These are phyloP conservation scores for Oryzias woworae DNA, from an alignment of 2,113 vertebrate species.

Conservation along the genomic window DNA sequence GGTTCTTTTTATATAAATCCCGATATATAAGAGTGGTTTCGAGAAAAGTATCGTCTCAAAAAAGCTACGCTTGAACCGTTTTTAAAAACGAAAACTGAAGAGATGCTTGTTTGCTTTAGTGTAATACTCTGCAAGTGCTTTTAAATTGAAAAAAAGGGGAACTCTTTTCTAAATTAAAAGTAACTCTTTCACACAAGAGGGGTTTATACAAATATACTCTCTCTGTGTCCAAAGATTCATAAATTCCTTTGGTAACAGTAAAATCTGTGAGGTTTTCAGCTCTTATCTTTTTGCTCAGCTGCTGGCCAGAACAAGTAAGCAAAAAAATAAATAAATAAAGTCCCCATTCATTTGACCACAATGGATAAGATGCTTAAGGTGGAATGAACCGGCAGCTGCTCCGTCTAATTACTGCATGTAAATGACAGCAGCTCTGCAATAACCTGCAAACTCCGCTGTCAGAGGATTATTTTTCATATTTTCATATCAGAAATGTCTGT, in stretches of 20 bases:
- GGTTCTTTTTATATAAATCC: constrained; percentile 21
- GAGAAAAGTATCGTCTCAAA: constrained; percentile 1
- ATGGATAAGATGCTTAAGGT: constrained; percentile 54
- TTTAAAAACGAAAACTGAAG: constrained; percentile 1
- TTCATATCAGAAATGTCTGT: constrained; percentile 69
- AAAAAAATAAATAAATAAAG: constrained; percentile 17
- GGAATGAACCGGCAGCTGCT: constrained; percentile 68
- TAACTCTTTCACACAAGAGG: too few relatives aligned
- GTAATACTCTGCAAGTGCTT: not conserved
- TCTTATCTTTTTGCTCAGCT: too few relatives aligned
- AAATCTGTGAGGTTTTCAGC: too few relatives aligned
- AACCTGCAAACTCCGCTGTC: constrained; percentile 58
- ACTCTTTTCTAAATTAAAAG: too few relatives aligned
- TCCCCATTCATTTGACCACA: constrained; percentile 46
- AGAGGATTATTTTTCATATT: constrained; percentile 77
- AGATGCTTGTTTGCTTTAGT: too few relatives aligned
- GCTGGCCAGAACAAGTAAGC: not conserved
- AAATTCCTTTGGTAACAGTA: too few relatives aligned
- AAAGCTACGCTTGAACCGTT: constrained; percentile 11
- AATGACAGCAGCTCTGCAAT: constrained; percentile 65
- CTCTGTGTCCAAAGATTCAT: too few relatives aligned
- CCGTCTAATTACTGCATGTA: constrained; percentile 74
- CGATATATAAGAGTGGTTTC: not conserved
- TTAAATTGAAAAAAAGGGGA: not conserved
- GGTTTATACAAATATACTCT: too few relatives aligned